Base-by-base conservation (phyloP, 2,797 vertebrate species). In the Myotis vivesi region DNA sequence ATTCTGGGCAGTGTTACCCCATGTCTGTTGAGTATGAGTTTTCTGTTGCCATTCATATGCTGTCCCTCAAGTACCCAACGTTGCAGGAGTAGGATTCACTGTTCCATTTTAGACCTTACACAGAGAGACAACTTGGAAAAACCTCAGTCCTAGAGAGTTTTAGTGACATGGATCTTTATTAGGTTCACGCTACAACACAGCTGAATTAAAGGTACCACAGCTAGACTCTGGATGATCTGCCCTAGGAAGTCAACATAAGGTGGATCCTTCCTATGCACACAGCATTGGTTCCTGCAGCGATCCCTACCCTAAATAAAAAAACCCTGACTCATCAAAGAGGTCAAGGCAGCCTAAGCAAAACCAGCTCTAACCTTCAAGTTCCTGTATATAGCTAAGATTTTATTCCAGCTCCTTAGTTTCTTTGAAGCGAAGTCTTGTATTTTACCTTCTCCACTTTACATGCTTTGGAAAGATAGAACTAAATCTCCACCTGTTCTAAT, bases 401-500 rank as follows among this genome's bases (percentile, higher is more conserved):
- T 25, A 51, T 77, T 59, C 66, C 71, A 57, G 25, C 44, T 72
- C 55, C 38, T 53, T 33, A 16, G 25, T 53, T 69, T 84, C 59
- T 92, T 49, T 69, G 57, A 80, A 94, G 57, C 8, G 23, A 93
- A 91, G 25, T 44, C 73, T 76, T 80, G 12, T 41, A 81, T 96
- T 81, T 92, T 81, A 41, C 15, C 38, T 49, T 92, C 62, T 96
- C 38, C 28, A 16, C 76, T 80, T 83, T 68, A 62, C 19, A 11
- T 84, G 41, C 76, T 95, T 93, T 90, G 91, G 92, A 92, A 95
- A 96, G 83, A 84, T 1, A 91, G 49, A 95, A 49, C 53, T 44
- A 88, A 96, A 95, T 90, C 92, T 94, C 82, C 53, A 92, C 71
- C 83, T 81, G 80, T 87, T 96, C 66, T 84, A 91, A 53, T 73